A percentile compares a stretch with the other conserved stretches of the same genome.
Conservation (phyloP, 2,113 vertebrate species). For the Menura novaehollandiae region DNA sequence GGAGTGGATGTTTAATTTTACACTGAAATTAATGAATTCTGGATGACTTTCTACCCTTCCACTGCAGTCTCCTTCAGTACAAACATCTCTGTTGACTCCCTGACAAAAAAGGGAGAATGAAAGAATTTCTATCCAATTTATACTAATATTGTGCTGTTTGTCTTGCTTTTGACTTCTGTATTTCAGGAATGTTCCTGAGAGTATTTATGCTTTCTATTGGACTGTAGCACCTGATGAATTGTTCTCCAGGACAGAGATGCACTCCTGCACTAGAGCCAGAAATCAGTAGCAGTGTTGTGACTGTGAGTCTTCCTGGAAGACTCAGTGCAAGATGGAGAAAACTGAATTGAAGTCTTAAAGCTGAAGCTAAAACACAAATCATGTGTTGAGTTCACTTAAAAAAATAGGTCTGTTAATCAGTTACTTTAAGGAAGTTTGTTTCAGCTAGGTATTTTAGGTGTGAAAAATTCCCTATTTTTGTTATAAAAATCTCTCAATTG, state of each 20-base stretch:
- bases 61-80: background rate
- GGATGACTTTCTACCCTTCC: background rate
- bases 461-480: background rate
- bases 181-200: background rate
- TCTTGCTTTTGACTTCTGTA: background rate
- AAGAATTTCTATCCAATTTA: background rate
- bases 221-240: background rate
- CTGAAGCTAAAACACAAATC: background rate
- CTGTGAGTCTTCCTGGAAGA: background rate
- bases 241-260: background rate
- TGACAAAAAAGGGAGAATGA: background rate
- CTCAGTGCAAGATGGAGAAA: background rate
- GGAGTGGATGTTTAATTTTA: background rate
- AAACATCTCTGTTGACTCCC: background rate
- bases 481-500: background rate
- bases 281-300: background rate
- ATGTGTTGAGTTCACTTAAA: background rate
- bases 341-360: background rate
- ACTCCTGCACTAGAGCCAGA: background rate
- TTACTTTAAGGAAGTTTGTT: background rate
- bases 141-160: background rate
- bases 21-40: background rate
- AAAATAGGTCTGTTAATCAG: background rate
- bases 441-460: background rate
- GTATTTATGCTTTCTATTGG: background rate